A percentile compares a stretch with the other conserved stretches of the same genome.
Conservation (phyloP, 2,888 invertebrate genomes). For the Yponomeuta evonymella region DNA sequence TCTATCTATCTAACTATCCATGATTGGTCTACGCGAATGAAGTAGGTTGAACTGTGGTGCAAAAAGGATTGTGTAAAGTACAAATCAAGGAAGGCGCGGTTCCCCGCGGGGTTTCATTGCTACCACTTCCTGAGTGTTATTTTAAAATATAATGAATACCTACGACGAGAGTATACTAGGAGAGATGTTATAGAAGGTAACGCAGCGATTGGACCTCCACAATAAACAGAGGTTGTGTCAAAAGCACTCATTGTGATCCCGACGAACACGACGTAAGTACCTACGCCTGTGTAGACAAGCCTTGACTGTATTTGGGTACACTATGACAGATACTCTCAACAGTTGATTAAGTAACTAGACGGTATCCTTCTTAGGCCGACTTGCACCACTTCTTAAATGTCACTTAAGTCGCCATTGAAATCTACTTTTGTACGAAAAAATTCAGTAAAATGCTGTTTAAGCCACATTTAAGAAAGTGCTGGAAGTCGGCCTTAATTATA, state of each 20-base stretch:
- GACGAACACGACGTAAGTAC: slow-evolving; percentile 1
- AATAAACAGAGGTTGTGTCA: slow-evolving; percentile 8
- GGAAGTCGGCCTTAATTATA: too few relatives aligned
- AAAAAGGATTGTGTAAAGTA: too few relatives aligned
- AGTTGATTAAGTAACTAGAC: not conserved
- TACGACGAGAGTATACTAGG: not conserved
- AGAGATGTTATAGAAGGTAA: not conserved
- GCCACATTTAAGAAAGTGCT: too few relatives aligned
- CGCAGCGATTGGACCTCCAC: not conserved
- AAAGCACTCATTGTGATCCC: slow-evolving; percentile 6
- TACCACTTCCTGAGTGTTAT: not conserved
- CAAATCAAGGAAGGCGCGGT: too few relatives aligned
- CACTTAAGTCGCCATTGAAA: too few relatives aligned
- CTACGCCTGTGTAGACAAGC: slow-evolving; percentile 9
- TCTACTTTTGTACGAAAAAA: too few relatives aligned
- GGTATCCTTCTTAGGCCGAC: not conserved
- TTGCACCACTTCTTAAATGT: too few relatives aligned
- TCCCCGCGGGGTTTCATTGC: not conserved
- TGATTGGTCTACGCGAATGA: too few relatives aligned
- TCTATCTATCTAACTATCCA: too few relatives aligned
- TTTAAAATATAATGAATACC: not conserved
- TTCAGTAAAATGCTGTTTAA: too few relatives aligned
- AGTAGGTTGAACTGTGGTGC: too few relatives aligned
- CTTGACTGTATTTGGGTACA: not conserved
- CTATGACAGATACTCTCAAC: not conserved